Evolutionary conservation across 2,888 invertebrate species (phyloP), one percentile per base, ranked within the genome.

Genomic region (Lepidochitona cinerea): DNA sequence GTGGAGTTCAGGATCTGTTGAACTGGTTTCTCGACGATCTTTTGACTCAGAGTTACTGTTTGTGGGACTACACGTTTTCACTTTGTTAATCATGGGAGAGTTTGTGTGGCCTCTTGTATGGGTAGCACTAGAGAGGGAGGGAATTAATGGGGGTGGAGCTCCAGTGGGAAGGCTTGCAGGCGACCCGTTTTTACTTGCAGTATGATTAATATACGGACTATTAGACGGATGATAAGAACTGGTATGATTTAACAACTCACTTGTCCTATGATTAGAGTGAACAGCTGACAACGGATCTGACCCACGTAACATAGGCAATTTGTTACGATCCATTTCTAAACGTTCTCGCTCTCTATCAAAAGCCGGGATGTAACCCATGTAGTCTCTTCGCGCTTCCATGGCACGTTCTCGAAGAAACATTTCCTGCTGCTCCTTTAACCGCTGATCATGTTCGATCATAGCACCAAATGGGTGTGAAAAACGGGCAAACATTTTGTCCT

Each of bases 141-240:
- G 85, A 32, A 87, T 86, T 53, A 86, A 81, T 0, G 87, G 87
- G 4, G 87, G 87, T 5, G 86, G 87, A 1, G 83, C 84, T 2
- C 85, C 84, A 3, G 37, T 18, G 7, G 83, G 81, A 7, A 84
- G 75, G 71, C 80, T 77, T n/a, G 84, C 82, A 3, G 86, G 87
- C 23, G 87, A 86, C 49, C 81, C 83, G 23, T 81, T 81, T 69
- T 85, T 87, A 68, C 75, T 71, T 33, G 75, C 66, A 6, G 73
- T 23, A 66, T 65, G 70, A 52, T 74, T 68, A 1, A 68, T 4
- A 23, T 18, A 29, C 1, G 68, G 68, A 68, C 68, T 68, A 18
- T 23, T 37, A 18, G 68, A 29, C 32, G 41, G n/a, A 26, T 59
- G 59, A 26, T 59, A 59, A 9, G 59, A 14, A 12, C 9, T 18